Conservation (phyloP, 2,797 vertebrate species). For the Sebastes melanostomus region DNA sequence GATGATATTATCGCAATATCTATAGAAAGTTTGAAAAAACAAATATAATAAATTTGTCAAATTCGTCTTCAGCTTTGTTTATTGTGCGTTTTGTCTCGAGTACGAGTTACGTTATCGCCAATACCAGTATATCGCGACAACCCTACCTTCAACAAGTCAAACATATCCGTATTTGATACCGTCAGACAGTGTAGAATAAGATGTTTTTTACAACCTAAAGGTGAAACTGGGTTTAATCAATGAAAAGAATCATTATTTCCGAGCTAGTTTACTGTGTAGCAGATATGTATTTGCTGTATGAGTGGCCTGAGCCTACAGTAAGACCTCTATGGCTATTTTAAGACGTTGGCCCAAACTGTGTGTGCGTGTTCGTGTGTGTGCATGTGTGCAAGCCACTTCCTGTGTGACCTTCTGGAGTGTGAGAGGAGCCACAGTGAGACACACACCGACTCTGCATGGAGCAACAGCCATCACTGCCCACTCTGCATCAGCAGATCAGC, state of each 20-base stretch:
- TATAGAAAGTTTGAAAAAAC: too few relatives aligned
- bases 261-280: background rate
- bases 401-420: slow-evolving; percentile 80
- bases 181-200: background rate
- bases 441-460: slow-evolving; percentile 62
- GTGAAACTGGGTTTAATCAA: background rate
- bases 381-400: slow-evolving; percentile 64
- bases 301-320: background rate
- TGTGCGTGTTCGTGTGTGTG: slow-evolving; percentile 12
- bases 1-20: too few relatives aligned
- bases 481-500: slow-evolving; percentile 65
- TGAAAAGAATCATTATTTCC: background rate
- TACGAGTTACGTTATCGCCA: rapidly evolving
- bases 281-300: background rate
- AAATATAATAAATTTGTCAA: too few relatives aligned
- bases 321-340: slow-evolving; percentile 61
- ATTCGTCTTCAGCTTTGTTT: too few relatives aligned
- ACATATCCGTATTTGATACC: background rate
- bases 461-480: slow-evolving; percentile 56
- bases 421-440: slow-evolving; percentile 71
- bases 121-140: too few relatives aligned
- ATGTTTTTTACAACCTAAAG: background rate
- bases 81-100: too few relatives aligned
- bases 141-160: background rate
- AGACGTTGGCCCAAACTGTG: slow-evolving; percentile 47